Evolutionary conservation across 2,113 vertebrate species (phyloP), one percentile per base, ranked within the genome.

Genomic region (Heterochromis multidens): DNA sequence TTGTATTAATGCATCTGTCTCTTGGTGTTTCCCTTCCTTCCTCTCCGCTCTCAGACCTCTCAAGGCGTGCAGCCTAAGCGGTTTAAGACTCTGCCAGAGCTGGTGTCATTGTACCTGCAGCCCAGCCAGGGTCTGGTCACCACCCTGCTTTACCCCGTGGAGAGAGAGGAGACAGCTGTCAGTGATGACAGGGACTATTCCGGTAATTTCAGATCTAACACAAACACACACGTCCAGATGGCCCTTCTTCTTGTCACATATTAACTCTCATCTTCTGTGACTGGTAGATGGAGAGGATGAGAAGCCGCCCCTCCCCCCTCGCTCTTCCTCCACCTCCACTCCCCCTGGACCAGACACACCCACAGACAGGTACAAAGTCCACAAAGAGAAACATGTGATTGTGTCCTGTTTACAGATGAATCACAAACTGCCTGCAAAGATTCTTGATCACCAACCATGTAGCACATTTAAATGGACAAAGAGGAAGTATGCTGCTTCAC

Each of bases 61-160:
- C 98, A 97, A 95, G 98, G 98, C 0, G 98, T 99, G 52, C 98
- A 98, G 79, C 98, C 97, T 2, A 96, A 98, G 58, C 97, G 98
- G 7, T 99, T 98, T 93, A 97, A 98, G 96, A 98, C 97, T 0
- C 94, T 99, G 65, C 94, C 95, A 0, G 98, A 99, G 91, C 94
- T 99, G 87, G 97, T 99, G 33, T 96, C 96, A 19, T 91, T 98
- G 56, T 99, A 99, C 59, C 96, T 98, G 60, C 98, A 99, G 94
- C 98, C 98, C 60, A 98, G 96, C 87, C 98, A 99, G 94, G 98
- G 98, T 46, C 96, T 99, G n/a, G 98, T 99, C 77, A 97, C 97
- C 43, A 97, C 98, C 7, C 94, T 99, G 79, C 97, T 99, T 56
- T 97, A 97, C 87, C 89, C 97, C 0, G 97, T 99, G n/a, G 98